Evolutionary conservation across 2,888 invertebrate genomes (phyloP).

Genomic region (Pristionchus mayeri): DNA sequence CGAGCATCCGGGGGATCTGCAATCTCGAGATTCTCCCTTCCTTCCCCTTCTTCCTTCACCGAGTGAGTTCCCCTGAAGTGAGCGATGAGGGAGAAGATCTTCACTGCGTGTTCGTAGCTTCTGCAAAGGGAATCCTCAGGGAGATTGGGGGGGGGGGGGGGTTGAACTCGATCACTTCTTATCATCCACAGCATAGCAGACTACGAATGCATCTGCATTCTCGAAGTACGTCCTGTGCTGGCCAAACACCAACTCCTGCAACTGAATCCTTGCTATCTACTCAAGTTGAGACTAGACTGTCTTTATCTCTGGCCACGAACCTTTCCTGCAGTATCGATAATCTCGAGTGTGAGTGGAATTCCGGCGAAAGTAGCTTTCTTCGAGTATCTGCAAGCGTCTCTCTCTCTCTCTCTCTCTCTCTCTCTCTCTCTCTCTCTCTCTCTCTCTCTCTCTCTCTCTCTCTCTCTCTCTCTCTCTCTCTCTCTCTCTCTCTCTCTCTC

Average conservation of each 20-base stretch:
- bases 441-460: too few relatives aligned
- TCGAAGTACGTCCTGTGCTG: constrained; percentile 28
- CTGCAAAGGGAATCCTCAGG: constrained; percentile 11
- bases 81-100: constrained; percentile 36
- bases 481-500: too few relatives aligned
- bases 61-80: constrained; percentile 33
- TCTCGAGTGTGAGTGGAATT: constrained; percentile 40
- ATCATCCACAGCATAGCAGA: constrained; percentile 48
- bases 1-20: constrained; percentile 53
- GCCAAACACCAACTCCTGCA: constrained; percentile 29
- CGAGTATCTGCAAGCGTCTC: constrained; percentile 27
- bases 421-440: too few relatives aligned
- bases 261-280: too few relatives aligned
- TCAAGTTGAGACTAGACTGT: too few relatives aligned
- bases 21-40: not conserved
- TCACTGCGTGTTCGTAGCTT: constrained; percentile 48
- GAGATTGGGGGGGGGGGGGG: not conserved
- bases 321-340: constrained; percentile 48
- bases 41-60: too few relatives aligned
- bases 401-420: too few relatives aligned
- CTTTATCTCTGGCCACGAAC: not conserved
- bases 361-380: constrained; percentile 46
- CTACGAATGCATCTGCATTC: constrained; percentile 47
- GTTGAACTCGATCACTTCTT: not conserved
- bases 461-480: too few relatives aligned